phyloP scores from a whole-genome alignment of 2,797 vertebrate genomes.

The Pogonophryne albipinna region DNA sequence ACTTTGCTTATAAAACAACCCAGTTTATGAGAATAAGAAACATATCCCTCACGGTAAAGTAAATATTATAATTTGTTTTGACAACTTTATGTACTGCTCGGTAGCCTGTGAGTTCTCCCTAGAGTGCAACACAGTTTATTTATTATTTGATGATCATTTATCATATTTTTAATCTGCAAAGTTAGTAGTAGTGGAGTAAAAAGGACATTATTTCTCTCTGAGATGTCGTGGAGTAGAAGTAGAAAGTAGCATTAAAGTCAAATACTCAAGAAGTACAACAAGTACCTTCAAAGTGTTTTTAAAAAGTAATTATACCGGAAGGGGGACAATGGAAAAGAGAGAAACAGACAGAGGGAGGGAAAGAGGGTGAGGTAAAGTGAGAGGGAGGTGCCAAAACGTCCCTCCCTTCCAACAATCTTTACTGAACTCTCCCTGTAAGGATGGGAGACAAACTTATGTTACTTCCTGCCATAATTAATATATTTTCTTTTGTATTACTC shows the following conservation, averaged over 20 bases:
- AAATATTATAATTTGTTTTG: no score
- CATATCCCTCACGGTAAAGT: background rate
- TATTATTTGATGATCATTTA: no score
- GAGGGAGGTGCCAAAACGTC: slow-evolving; percentile 22
- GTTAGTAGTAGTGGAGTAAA: no score
- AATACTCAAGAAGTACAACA: background rate
- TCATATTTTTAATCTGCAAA: no score
- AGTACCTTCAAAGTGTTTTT: background rate
- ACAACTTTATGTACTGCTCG: no score
- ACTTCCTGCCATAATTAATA: slow-evolving; percentile 22
- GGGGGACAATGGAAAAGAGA: background rate
- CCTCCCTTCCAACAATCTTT: background rate
- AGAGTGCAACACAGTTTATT: no score
- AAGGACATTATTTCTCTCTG: background rate
- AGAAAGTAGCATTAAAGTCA: background rate
- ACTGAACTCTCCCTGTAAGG: slow-evolving; percentile 22
- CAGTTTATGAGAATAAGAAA: background rate
- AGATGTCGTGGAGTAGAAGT: background rate
- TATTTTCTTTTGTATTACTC: background rate
- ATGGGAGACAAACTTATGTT: background rate
- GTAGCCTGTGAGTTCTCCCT: no score
- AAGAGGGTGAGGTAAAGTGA: background rate
- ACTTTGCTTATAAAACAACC: background rate
- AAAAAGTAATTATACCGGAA: background rate
- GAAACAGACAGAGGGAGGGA: background rate